Percentiles rank a stretch among this genome's conserved stretches.
Evolutionary conservation across 2,113 vertebrate genomes (phyloP).

Genomic region (Loxodonta africana): DNA sequence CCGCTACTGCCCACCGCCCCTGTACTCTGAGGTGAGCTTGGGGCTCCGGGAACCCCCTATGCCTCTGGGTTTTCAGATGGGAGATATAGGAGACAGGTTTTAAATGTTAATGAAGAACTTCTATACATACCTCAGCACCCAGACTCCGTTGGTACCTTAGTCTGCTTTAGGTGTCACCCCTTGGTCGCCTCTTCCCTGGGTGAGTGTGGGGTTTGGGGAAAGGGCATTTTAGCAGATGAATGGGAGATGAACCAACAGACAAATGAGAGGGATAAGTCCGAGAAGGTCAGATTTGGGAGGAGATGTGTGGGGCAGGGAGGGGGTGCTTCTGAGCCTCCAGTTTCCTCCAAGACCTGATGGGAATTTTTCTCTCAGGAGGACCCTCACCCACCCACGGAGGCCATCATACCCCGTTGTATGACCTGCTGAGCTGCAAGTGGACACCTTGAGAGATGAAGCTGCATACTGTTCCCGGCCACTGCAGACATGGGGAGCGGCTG

Average conservation of each 20-base stretch:
- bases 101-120: background rate
- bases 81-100: background rate
- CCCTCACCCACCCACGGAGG: slow-evolving; percentile 91
- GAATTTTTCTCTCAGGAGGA: slow-evolving; percentile 90
- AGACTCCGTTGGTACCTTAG: background rate
- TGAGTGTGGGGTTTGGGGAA: background rate
- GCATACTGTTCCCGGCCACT: background rate
- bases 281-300: background rate
- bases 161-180: too few relatives aligned
- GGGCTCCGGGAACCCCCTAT: rapidly evolving
- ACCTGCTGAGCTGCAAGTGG: slow-evolving; percentile 91
- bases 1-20: slow-evolving; percentile 94
- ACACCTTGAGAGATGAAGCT: background rate
- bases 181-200: background rate
- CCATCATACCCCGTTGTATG: slow-evolving; percentile 95
- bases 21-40: slow-evolving; percentile 94
- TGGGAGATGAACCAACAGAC: background rate
- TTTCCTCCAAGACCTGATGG: background rate
- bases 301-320: background rate
- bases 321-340: background rate
- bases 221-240: background rate
- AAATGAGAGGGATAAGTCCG: background rate
- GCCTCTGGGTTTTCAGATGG: background rate
- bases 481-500: rapidly evolving
- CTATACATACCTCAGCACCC: background rate